Conservation (phyloP, 2,888 invertebrate genomes). For the Adineta ricciae region DNA sequence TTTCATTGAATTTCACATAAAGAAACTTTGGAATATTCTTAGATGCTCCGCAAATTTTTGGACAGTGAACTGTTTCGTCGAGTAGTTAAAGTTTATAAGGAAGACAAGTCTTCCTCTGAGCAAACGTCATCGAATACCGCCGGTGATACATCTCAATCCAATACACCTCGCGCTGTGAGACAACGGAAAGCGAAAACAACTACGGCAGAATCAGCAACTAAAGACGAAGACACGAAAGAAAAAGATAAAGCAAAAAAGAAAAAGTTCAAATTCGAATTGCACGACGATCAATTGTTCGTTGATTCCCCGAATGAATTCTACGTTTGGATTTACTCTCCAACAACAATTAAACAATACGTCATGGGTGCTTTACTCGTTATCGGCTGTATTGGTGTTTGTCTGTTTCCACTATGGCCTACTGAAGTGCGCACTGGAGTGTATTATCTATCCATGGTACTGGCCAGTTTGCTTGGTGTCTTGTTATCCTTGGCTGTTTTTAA, state of each 20-base stretch:
- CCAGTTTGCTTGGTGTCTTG: conserved; percentile 64
- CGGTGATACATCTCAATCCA: conserved; percentile 10
- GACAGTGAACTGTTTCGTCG: conserved; percentile 29
- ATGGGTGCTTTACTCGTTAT: conserved; percentile 72
- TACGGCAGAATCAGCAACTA: conserved; percentile 49
- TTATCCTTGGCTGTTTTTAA: conserved; percentile 69
- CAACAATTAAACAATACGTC: conserved; percentile 68
- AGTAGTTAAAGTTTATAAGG: conserved; percentile 33
- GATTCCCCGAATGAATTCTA: conserved; percentile 71
- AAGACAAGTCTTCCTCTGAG: background rate
- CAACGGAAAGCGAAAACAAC: conserved; percentile 51
- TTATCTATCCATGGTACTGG: conserved; percentile 31
- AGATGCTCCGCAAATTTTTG: conserved; percentile 32
- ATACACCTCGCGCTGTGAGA: conserved; percentile 40
- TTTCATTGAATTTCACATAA: background rate
- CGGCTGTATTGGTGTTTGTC: conserved; percentile 83
- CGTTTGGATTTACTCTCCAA: conserved; percentile 95
- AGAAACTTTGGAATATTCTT: background rate
- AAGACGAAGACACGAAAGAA: conserved; percentile 40
- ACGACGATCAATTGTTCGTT: conserved; percentile 80
- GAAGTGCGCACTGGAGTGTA: conserved; percentile 58
- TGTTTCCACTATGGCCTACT: conserved; percentile 98
- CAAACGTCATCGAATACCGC: background rate
- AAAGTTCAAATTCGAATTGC: conserved; percentile 91
- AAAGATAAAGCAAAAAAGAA: conserved; percentile 54